Conservation (phyloP, 2,113 vertebrate genomes). For the Nibea coibor region DNA sequence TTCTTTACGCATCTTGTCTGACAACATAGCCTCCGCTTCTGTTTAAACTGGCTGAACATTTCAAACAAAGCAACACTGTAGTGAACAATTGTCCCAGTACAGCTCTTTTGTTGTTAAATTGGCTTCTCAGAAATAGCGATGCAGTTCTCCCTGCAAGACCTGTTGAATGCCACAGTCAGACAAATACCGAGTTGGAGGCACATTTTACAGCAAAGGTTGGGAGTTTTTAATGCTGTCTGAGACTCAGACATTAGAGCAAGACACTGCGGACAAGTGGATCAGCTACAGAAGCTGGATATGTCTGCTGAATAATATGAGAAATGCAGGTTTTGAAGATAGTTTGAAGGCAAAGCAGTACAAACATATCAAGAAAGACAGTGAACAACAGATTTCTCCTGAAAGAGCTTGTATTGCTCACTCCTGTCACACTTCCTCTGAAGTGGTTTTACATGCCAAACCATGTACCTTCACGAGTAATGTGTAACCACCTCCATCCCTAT, state of each 20-base stretch:
- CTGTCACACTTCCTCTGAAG: not conserved
- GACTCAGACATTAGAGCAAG: too few relatives aligned
- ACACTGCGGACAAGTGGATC: too few relatives aligned
- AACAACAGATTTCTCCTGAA: not conserved
- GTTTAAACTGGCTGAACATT: slow-evolving; percentile 42
- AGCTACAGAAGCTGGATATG: too few relatives aligned
- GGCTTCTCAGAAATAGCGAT: not conserved
- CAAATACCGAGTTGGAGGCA: not conserved
- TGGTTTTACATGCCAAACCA: not conserved
- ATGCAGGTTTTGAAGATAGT: not conserved
- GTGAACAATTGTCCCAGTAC: slow-evolving; percentile 9
- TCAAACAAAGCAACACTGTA: slow-evolving; percentile 24
- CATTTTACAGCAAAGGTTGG: not conserved
- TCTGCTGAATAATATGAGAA: not conserved
- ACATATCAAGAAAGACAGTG: not conserved
- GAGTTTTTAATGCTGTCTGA: not conserved
- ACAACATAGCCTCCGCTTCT: slow-evolving; percentile 51
- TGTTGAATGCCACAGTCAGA: not conserved
- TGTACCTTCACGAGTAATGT: not conserved
- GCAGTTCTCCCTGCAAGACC: not conserved
- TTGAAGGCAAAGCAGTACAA: not conserved
- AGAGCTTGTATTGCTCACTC: not conserved
- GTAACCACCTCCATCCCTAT: too few relatives aligned
- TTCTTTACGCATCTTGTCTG: slow-evolving; percentile 31
- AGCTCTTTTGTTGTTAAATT: not conserved